These are phyloP conservation scores for Pongo pygmaeus DNA, from an alignment of 2,113 vertebrate genomes.

Conservation along the genomic window DNA sequence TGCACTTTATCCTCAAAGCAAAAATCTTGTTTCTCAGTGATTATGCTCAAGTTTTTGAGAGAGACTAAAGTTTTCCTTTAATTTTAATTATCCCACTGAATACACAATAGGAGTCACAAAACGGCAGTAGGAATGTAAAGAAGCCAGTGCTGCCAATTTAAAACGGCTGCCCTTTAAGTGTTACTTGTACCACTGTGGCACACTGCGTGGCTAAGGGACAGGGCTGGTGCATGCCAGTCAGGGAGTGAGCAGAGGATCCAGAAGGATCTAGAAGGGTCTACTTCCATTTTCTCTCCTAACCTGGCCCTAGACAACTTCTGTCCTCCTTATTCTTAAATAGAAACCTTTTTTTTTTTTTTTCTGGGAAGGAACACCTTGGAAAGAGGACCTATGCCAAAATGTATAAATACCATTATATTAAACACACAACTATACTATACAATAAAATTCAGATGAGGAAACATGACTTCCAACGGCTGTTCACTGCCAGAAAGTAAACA, in stretches of 20 bases:
- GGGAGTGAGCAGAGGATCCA: not conserved
- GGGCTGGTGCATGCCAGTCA: not conserved
- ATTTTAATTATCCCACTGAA: not conserved
- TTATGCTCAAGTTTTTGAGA: not conserved
- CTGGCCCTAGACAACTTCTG: too few relatives aligned
- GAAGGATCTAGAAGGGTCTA: not conserved
- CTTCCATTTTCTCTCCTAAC: not conserved
- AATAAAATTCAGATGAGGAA: not conserved
- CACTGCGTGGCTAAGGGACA: not conserved
- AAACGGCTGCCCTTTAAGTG: not conserved
- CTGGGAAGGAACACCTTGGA: not conserved
- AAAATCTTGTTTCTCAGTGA: not conserved
- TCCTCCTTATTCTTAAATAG: not conserved
- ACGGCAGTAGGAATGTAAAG: accelerated
- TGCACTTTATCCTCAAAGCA: not conserved
- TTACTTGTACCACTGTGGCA: not conserved
- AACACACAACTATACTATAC: not conserved
- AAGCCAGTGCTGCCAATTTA: not conserved
- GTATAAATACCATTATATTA: not conserved
- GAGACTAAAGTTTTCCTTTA: not conserved
- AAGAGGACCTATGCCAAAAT: not conserved
- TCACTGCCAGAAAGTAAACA: not conserved
- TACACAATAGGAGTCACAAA: not conserved
- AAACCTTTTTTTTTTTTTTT: not conserved
- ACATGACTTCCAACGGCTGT: not conserved